phyloP scores from a whole-genome alignment of 2,888 invertebrate genomes.

The Crepidodera aurea region DNA sequence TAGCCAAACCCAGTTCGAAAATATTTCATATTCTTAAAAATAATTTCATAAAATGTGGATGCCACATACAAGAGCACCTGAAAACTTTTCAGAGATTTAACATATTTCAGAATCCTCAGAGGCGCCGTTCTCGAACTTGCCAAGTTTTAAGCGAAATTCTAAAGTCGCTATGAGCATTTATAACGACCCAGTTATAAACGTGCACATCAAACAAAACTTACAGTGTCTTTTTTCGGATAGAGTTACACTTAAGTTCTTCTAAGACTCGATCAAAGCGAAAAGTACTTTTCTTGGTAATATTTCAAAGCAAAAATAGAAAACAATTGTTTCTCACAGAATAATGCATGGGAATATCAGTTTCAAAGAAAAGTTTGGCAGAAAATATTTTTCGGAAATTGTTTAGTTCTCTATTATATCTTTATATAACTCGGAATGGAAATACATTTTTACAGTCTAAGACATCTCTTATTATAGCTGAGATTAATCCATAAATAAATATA shows the following conservation, averaged over 20 bases:
- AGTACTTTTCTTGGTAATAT: not conserved
- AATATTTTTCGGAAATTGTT: too few relatives aligned
- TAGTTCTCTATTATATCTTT: too few relatives aligned
- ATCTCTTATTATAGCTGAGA: too few relatives aligned
- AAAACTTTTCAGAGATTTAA: conserved; percentile 15
- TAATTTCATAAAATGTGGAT: conserved; percentile 9
- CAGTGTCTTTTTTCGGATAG: not conserved
- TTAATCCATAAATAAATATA: too few relatives aligned
- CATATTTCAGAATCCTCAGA: conserved; percentile 16
- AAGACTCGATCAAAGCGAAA: not conserved
- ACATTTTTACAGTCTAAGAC: too few relatives aligned
- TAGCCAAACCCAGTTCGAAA: not conserved
- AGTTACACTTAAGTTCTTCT: not conserved
- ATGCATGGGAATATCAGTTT: too few relatives aligned
- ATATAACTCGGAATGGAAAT: too few relatives aligned
- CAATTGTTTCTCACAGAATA: too few relatives aligned
- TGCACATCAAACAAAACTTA: conserved; percentile 18
- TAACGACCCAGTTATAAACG: conserved; percentile 18
- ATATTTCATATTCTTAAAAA: conserved; percentile 17
- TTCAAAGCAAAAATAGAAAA: not conserved
- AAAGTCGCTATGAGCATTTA: conserved; percentile 16
- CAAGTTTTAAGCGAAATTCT: conserved; percentile 23
- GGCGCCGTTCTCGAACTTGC: conserved; percentile 16
- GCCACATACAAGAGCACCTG: conserved; percentile 13
- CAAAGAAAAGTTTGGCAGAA: too few relatives aligned